Evolutionary conservation across 2,113 vertebrate species (phyloP).

Genomic region (Python bivittatus): DNA sequence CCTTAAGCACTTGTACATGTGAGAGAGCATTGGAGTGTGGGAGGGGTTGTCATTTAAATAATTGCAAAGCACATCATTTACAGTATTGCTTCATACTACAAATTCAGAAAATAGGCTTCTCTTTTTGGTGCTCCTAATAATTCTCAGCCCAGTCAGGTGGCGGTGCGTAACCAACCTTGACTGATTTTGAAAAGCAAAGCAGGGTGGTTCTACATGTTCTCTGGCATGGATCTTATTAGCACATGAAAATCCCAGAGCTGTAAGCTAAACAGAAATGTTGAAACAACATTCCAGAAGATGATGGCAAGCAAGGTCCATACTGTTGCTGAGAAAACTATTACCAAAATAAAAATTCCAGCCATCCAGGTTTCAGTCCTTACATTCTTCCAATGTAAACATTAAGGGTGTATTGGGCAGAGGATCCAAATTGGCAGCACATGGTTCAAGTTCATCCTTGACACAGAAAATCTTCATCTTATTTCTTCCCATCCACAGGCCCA

Average conservation of each 20-base stretch:
- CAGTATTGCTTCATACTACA: neutral
- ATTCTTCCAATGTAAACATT: neutral
- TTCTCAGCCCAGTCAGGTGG: neutral
- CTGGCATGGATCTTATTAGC: too few relatives aligned
- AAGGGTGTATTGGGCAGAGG: neutral
- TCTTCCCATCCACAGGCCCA: neutral
- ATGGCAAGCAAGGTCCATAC: too few relatives aligned
- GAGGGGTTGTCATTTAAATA: neutral
- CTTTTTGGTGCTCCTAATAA: neutral
- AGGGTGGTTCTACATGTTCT: too few relatives aligned
- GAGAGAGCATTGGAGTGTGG: too few relatives aligned
- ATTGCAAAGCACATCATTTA: neutral
- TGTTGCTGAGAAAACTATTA: too few relatives aligned
- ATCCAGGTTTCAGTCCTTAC: neutral
- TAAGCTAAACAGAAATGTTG: too few relatives aligned
- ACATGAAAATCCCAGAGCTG: too few relatives aligned
- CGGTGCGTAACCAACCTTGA: too few relatives aligned
- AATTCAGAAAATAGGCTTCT: neutral
- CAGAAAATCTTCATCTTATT: neutral
- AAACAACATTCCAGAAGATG: too few relatives aligned
- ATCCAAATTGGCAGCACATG: neutral
- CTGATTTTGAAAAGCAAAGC: too few relatives aligned
- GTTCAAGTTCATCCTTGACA: neutral
- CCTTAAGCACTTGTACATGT: too few relatives aligned
- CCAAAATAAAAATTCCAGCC: too few relatives aligned